Evolutionary conservation across 2,888 invertebrate species (phyloP), one percentile per base, ranked within the genome.

Genomic region (Dryocosmus kuriphilus): DNA sequence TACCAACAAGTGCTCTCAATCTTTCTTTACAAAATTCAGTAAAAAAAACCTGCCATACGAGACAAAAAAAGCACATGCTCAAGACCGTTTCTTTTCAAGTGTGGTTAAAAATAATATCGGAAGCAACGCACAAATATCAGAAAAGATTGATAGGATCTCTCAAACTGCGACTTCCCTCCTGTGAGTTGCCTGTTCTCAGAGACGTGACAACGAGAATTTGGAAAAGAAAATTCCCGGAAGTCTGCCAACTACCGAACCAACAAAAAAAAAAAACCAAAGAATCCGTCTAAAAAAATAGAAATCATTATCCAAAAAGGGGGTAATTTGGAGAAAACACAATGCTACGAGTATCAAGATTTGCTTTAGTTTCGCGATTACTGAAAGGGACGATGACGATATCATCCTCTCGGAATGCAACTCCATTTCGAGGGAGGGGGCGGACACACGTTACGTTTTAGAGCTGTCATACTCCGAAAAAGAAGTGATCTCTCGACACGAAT

Each of bases 331-430:
- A 1, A 51, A 51, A n/a, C n/a, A 51, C n/a, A 51, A n/a, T 51
- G 51, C 51, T n/a, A 51, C n/a, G n/a, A 51, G 51, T 51, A 19
- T 51, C n/a, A 51, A 51, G 51, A 51, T n/a, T 14, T 19, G 51
- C 51, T 51, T 8, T 0, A 71, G 71, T 51, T 71, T 71, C 71
- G 46, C 46, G 46, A 71, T 71, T 46, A n/a, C 71, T 51, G 46
- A 71, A 71, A 51, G 51, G 71, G 46, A 71, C 51, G 71, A 71
- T 71, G 71, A 71, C 71, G 71, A 71, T 71, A 71, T 71, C 71
- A 71, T 71, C 71, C 46, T 71, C 71, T 46, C 27, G 71, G 71
- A 71, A 71, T 71, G 71, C 71, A 46, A 71, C 71, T 71, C 22
- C 22, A 65, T 65, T 57, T n/a, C 16, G 46, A 71, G 46, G 46